These are phyloP conservation scores for Bombus fervidus DNA, from an alignment of 1,140 invertebrate genomes.

Conservation along the genomic window DNA sequence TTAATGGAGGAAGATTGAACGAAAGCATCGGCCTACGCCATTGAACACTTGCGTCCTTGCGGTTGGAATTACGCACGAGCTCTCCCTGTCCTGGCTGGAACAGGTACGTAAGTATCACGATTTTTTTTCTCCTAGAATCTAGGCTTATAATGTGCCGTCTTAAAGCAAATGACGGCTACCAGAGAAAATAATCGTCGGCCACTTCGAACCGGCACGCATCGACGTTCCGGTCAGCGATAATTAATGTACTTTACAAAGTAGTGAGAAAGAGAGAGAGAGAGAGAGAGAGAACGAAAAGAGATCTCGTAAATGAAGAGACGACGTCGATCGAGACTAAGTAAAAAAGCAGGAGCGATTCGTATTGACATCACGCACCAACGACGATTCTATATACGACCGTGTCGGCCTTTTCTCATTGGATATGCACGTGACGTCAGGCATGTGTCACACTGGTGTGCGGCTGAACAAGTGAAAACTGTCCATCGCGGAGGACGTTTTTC, in stretches of 20 bases:
- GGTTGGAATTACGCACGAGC: slow-evolving; percentile 70
- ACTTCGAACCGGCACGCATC: background rate
- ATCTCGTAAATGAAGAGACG: background rate
- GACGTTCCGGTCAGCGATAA: background rate
- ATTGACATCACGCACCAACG: slow-evolving; percentile 53
- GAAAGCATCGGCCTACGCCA: slow-evolving; percentile 54
- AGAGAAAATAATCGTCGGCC: background rate
- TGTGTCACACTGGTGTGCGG: slow-evolving; percentile 59
- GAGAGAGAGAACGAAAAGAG: background rate
- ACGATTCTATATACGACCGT: slow-evolving; percentile 52
- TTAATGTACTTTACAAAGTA: background rate
- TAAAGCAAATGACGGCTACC: slow-evolving; percentile 20
- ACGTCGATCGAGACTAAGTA: background rate
- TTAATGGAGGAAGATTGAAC: background rate
- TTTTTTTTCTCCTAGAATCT: slow-evolving; percentile 61
- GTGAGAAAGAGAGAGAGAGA: background rate
- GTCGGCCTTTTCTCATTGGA: slow-evolving; percentile 61
- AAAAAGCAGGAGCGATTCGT: slow-evolving; percentile 35
- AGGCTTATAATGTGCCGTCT: slow-evolving; percentile 39
- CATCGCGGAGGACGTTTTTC: slow-evolving; percentile 45
- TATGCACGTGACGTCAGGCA: slow-evolving; percentile 70
- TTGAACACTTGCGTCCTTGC: slow-evolving; percentile 67
- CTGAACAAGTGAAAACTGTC: slow-evolving; percentile 51
- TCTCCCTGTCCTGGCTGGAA: slow-evolving; percentile 47
- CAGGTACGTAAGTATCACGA: slow-evolving; percentile 62